Conservation (phyloP, 2,113 vertebrate species). For the Sardina pilchardus region DNA sequence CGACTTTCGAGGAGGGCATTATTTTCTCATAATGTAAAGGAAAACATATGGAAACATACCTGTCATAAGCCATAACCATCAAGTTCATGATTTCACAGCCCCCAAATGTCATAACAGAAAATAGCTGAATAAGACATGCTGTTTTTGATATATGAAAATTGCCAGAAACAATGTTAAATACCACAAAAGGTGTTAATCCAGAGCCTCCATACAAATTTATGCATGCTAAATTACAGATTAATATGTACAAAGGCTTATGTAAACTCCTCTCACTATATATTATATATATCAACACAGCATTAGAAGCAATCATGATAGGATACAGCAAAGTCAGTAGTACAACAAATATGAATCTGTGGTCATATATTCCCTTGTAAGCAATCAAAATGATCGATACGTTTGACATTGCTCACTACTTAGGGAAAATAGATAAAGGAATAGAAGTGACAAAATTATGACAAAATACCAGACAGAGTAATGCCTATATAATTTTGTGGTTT, state of each 20-base stretch:
- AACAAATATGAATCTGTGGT: constrained; percentile 29
- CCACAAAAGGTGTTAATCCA: constrained; percentile 32
- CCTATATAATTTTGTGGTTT: too few relatives aligned
- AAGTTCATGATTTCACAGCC: constrained; percentile 37
- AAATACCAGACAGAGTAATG: too few relatives aligned
- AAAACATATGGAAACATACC: constrained; percentile 46
- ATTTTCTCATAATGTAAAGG: constrained; percentile 42
- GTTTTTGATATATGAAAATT: constrained; percentile 45
- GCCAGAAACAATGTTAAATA: constrained; percentile 34
- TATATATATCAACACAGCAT: constrained; percentile 23
- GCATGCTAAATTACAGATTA: constrained; percentile 42
- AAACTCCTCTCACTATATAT: constrained; percentile 37
- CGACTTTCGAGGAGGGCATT: constrained; percentile 38
- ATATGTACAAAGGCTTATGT: constrained; percentile 47
- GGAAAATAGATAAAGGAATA: background rate
- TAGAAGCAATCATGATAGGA: constrained; percentile 29
- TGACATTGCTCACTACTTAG: background rate
- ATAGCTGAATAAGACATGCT: background rate
- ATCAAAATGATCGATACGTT: constrained; percentile 29
- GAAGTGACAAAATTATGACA: too few relatives aligned
- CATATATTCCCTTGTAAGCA: constrained; percentile 36
- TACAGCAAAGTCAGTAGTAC: constrained; percentile 23
- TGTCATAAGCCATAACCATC: constrained; percentile 46
- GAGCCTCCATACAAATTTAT: constrained; percentile 43
- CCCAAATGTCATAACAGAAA: background rate